Evolutionary conservation across 2,797 vertebrate species (phyloP).

Genomic region (Dipus sagitta): DNA sequence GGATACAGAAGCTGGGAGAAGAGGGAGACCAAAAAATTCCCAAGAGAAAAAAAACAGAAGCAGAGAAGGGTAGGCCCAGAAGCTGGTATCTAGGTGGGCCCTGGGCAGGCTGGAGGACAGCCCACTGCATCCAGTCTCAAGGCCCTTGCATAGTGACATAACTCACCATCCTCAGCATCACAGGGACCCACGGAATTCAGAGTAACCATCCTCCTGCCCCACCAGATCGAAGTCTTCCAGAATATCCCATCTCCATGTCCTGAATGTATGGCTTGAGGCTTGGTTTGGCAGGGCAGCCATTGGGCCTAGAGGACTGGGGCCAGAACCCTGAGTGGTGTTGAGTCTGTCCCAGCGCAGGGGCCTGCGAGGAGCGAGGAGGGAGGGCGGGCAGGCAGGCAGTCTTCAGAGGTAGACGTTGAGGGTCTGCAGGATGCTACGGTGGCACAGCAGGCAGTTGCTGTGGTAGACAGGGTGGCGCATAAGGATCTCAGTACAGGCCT

Average conservation of each 20-base stretch:
- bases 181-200: not conserved
- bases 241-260: slow-evolving; percentile 32
- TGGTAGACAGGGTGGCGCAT: slow-evolving; percentile 94
- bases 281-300: not conserved
- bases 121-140: slow-evolving; percentile 22
- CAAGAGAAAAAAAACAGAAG: slow-evolving; percentile 60
- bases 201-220: slow-evolving; percentile 14
- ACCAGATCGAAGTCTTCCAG: not conserved
- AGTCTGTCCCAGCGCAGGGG: not conserved
- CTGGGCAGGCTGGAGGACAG: not conserved
- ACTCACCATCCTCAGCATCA: slow-evolving; percentile 56
- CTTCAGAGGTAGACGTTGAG: slow-evolving; percentile 97
- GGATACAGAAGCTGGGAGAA: slow-evolving; percentile 60
- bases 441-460: slow-evolving; percentile 97
- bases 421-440: slow-evolving; percentile 96
- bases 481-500: slow-evolving; percentile 94
- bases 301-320: not conserved
- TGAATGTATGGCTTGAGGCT: slow-evolving; percentile 58
- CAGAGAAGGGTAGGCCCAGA: not conserved
- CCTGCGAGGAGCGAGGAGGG: slow-evolving; percentile 5
- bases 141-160: slow-evolving; percentile 64
- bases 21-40: slow-evolving; percentile 2
- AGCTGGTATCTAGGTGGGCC: slow-evolving; percentile 19
- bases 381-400: not conserved
- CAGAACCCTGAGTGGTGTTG: not conserved